Percentiles rank a stretch among this genome's conserved stretches.
phyloP scores from a whole-genome alignment of 2,888 invertebrate genomes.

The Mesorhabditis belari region DNA sequence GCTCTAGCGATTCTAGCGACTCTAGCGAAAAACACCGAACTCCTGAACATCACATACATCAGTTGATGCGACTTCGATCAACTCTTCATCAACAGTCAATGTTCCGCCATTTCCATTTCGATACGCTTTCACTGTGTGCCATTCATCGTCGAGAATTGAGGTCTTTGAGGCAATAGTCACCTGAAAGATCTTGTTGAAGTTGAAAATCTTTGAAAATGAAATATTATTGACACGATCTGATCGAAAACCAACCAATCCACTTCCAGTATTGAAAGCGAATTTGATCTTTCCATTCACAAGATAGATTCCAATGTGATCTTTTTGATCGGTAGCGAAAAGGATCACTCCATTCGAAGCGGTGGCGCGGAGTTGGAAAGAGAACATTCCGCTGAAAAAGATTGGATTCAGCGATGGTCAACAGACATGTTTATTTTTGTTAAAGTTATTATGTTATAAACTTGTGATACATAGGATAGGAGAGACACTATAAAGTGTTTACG shows the following conservation, averaged over 20 bases:
- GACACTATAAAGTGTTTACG: too few relatives aligned
- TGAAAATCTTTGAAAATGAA: too few relatives aligned
- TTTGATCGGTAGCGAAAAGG: constrained; percentile 67
- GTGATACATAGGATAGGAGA: too few relatives aligned
- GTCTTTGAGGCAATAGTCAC: constrained; percentile 20
- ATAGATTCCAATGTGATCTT: constrained; percentile 77
- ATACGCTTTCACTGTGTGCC: constrained; percentile 47
- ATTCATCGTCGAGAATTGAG: constrained; percentile 45
- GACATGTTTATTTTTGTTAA: neutral
- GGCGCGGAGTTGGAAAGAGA: constrained; percentile 74
- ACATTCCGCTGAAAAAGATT: constrained; percentile 57
- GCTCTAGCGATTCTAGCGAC: too few relatives aligned
- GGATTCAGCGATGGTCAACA: neutral
- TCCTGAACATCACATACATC: neutral
- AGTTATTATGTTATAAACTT: neutral
- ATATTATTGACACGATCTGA: too few relatives aligned
- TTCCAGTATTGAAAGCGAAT: constrained; percentile 76
- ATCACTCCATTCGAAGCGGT: constrained; percentile 73
- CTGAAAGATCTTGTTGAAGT: too few relatives aligned
- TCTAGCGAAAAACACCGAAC: neutral
- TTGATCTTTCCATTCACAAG: constrained; percentile 76
- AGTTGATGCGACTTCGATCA: constrained; percentile 23
- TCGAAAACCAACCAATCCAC: constrained; percentile 55
- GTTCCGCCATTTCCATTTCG: constrained; percentile 41
- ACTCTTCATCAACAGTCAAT: constrained; percentile 53